Conservation (phyloP, 2,888 invertebrate species). For the Arge pagana region DNA sequence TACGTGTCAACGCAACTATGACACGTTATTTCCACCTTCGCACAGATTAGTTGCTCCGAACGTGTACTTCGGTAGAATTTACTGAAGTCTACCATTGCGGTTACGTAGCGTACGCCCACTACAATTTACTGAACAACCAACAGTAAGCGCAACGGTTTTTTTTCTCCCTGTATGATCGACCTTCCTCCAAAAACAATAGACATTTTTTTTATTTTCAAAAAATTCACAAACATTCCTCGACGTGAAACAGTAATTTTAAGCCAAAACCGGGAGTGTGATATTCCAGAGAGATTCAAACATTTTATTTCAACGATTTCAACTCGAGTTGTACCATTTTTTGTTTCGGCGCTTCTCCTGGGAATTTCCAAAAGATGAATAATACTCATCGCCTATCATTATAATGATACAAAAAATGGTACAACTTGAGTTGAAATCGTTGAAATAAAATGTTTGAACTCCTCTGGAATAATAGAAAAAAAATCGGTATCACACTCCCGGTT, state of each 20-base stretch:
- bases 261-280: neutral
- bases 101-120: too few species aligned
- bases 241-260: neutral
- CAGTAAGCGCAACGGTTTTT: too few species aligned
- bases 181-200: neutral
- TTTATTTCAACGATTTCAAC: neutral
- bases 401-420: neutral
- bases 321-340: neutral
- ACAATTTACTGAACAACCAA: too few species aligned
- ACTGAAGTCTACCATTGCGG: too few species aligned
- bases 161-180: neutral
- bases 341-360: neutral
- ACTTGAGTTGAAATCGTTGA: neutral
- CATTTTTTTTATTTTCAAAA: neutral
- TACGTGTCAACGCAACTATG: too few species aligned
- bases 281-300: neutral
- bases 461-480: neutral
- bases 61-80: too few species aligned
- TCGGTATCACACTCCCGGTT: neutral
- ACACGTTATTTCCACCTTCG: too few species aligned
- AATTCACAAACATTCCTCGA: neutral
- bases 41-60: too few species aligned
- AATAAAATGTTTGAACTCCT: neutral
- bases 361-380: neutral
- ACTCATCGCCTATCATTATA: neutral